Evolutionary conservation across 2,888 invertebrate genomes (phyloP).

Genomic region (Carterocephalus palaemon): DNA sequence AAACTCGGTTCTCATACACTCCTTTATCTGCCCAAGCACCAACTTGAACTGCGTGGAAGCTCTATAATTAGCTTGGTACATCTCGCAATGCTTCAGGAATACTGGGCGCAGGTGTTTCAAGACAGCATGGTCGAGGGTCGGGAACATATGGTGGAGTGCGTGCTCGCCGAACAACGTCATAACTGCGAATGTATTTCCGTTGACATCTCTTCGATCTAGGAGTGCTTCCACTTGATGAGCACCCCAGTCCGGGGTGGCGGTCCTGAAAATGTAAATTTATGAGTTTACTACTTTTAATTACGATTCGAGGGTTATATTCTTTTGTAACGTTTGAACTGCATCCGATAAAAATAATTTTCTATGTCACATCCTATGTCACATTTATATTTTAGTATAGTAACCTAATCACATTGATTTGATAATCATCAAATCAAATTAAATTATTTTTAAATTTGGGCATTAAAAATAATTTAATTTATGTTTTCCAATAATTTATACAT

Average conservation of each 20-base stretch:
- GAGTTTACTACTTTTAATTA: not conserved
- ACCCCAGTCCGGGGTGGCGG: slow-evolving; percentile 83
- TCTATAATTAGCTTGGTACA: slow-evolving; percentile 71
- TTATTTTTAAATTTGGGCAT: too few relatives aligned
- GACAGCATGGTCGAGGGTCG: slow-evolving; percentile 85
- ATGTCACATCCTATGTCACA: too few relatives aligned
- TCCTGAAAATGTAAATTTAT: slow-evolving; percentile 37
- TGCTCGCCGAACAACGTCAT: slow-evolving; percentile 87
- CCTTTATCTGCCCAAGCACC: slow-evolving; percentile 80
- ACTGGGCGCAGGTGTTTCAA: slow-evolving; percentile 81
- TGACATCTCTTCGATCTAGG: slow-evolving; percentile 83
- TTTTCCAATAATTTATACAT: too few relatives aligned
- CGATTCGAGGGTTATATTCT: not conserved
- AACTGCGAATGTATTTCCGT: slow-evolving; percentile 80
- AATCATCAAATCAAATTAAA: too few relatives aligned
- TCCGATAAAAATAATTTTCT: not conserved
- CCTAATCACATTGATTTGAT: too few relatives aligned
- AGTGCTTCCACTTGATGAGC: slow-evolving; percentile 85
- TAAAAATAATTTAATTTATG: too few relatives aligned
- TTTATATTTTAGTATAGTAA: too few relatives aligned
- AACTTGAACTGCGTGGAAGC: slow-evolving; percentile 76
- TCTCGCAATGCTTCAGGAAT: slow-evolving; percentile 54
- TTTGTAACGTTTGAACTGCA: not conserved
- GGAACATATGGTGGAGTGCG: slow-evolving; percentile 86
- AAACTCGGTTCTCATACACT: slow-evolving; percentile 35